These are phyloP conservation scores for Rafetus swinhoei DNA, from an alignment of 2,113 vertebrate genomes.

Conservation along the genomic window DNA sequence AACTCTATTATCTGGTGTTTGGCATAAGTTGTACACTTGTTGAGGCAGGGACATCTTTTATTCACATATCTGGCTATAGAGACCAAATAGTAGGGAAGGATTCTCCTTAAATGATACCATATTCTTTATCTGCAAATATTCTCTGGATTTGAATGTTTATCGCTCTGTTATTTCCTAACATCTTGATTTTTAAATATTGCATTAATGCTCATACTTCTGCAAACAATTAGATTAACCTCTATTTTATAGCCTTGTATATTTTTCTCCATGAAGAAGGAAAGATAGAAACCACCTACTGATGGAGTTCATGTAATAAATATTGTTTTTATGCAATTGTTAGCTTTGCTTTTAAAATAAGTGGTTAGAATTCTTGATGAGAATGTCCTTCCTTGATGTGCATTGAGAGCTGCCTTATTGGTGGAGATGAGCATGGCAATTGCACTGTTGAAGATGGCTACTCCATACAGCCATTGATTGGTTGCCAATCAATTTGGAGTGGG, in stretches of 20 bases:
- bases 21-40: neutral
- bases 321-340: neutral
- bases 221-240: neutral
- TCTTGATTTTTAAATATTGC: neutral
- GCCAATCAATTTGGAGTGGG: too few relatives aligned
- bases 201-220: neutral
- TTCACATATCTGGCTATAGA: neutral
- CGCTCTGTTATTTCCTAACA: neutral
- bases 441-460: too few relatives aligned
- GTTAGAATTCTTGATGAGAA: neutral
- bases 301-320: neutral
- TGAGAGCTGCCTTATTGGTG: too few relatives aligned
- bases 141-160: neutral
- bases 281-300: neutral
- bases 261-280: neutral
- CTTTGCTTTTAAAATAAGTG: neutral
- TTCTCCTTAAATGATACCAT: neutral
- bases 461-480: too few relatives aligned
- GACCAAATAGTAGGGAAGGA: fast-evolving
- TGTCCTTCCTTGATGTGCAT: neutral
- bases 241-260: fast-evolving
- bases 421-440: too few relatives aligned
- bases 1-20: neutral
- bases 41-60: neutral
- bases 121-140: neutral